phyloP scores from a whole-genome alignment of 2,888 invertebrate genomes.

The Drosophila stalkeri region DNA sequence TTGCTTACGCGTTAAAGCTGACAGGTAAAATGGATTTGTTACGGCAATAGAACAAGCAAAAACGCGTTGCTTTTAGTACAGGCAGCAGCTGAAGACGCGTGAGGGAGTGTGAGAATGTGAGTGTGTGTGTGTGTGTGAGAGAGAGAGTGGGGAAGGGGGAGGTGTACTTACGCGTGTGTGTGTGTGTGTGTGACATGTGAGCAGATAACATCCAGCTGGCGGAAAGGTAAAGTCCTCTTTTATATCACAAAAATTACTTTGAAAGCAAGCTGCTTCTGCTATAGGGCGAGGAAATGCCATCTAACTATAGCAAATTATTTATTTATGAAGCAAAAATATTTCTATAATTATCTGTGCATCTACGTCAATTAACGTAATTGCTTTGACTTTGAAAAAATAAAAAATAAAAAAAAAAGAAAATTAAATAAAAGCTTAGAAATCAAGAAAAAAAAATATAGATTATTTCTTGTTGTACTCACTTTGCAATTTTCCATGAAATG shows the following conservation, averaged over 20 bases:
- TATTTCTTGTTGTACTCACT: no score
- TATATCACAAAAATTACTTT: not conserved
- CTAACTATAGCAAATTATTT: conserved; percentile 3
- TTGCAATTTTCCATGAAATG: not conserved
- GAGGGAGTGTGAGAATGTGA: not conserved
- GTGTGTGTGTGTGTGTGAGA: no score
- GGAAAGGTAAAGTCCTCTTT: conserved; percentile 16
- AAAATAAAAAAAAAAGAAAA: not conserved
- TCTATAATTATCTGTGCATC: not conserved
- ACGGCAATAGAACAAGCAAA: conserved; percentile 65
- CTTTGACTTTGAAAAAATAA: not conserved
- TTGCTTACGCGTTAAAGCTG: conserved; percentile 78
- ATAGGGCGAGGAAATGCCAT: not conserved
- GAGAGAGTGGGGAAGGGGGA: not conserved
- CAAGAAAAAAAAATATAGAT: not conserved
- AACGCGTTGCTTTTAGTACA: conserved; percentile 11
- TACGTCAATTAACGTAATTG: not conserved
- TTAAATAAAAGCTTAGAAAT: not conserved
- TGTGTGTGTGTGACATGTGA: conserved; percentile 48
- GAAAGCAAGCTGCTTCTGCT: not conserved
- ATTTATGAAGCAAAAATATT: not conserved
- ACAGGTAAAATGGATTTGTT: conserved; percentile 78
- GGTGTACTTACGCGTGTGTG: conserved; percentile 29
- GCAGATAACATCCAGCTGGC: conserved; percentile 39
- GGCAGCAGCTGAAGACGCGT: not conserved